Evolutionary conservation across 2,113 vertebrate species (phyloP).

Genomic region (Ardeotis arabs): DNA sequence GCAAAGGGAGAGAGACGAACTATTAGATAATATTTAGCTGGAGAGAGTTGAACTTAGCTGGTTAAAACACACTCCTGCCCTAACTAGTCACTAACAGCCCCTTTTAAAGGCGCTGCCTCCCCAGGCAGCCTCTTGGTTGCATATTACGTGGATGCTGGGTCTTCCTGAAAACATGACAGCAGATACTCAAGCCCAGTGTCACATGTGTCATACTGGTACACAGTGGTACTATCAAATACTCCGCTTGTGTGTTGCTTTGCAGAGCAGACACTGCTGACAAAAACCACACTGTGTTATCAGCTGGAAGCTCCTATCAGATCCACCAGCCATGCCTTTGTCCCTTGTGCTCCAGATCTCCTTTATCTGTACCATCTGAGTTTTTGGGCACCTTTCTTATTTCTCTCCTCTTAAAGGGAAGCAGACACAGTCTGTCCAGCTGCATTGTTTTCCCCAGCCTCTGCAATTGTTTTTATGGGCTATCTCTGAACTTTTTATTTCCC

Average conservation of each 20-base stretch:
- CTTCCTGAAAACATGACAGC: too few relatives aligned
- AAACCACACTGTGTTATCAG: not conserved
- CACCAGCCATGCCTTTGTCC: not conserved
- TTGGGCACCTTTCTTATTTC: not conserved
- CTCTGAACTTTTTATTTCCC: not conserved
- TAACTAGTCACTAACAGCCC: not conserved
- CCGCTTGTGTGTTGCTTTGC: not conserved
- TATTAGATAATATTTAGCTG: not conserved
- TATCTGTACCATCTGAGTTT: not conserved
- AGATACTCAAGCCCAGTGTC: not conserved
- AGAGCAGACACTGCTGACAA: not conserved
- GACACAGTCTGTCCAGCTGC: not conserved
- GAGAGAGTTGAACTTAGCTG: not conserved
- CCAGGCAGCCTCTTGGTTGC: too few relatives aligned
- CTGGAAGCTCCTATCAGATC: fast-evolving
- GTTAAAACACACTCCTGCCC: not conserved
- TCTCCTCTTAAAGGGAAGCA: not conserved
- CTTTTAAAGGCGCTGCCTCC: not conserved
- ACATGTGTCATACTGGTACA: fast-evolving
- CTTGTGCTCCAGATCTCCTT: not conserved
- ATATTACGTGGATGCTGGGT: not conserved
- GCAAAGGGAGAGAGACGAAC: not conserved
- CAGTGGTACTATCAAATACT: not conserved
- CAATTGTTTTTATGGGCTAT: not conserved
- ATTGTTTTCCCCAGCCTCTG: not conserved